Base-by-base conservation (phyloP, 30 jellyfish, hydroid and myxozoan genomes). In the Aurelia aurita complex sp. Pacific region DNA sequence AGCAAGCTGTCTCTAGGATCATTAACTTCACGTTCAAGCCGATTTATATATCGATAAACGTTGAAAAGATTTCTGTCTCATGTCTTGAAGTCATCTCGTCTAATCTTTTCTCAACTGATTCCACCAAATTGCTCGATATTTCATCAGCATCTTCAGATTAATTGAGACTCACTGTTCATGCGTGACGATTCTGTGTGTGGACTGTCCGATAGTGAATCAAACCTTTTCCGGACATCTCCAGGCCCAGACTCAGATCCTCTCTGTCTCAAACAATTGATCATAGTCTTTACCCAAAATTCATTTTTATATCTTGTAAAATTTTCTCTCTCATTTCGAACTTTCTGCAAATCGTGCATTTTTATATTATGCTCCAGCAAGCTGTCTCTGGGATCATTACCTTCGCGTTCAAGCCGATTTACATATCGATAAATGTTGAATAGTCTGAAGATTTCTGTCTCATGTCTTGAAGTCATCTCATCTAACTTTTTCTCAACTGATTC, bases 381-480 rank as follows among this genome's bases (percentile, higher is more conserved):
- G 29, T 5, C 23, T 5, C 67, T 50, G 0, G 87, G 87, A 16
- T 77, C 67, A 0, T 32, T n/a, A 16, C 67, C 87, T 1, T 57
- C 29, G 8, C 74, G 61, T 38, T 77, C 87, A 60, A 78, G 57
- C n/a, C 87, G 87, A 59, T 77, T 16, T 7, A 77, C 10, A 35
- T 59, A 77, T 64, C 74, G 40, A 51, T 77, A 53, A 32, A 77
- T 18, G 29, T 35, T 42, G 14, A 77, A 35, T 23, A 77, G 61
- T 34, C 74, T 46, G 5, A 34, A 17, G 17, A 15, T n/a, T 50
- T 77, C 52, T 61, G 29, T 43, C 33, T 17, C 51, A 64, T 77
- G 76, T 32, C 64, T 60, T 11, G 63, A 1, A 16, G 38, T 53
- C 11, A 77, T 18, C 10, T 77, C 18, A 14, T 42, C 33, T 18